Base-by-base conservation (phyloP, 2,888 invertebrate genomes). In the Chrysolina americana region DNA sequence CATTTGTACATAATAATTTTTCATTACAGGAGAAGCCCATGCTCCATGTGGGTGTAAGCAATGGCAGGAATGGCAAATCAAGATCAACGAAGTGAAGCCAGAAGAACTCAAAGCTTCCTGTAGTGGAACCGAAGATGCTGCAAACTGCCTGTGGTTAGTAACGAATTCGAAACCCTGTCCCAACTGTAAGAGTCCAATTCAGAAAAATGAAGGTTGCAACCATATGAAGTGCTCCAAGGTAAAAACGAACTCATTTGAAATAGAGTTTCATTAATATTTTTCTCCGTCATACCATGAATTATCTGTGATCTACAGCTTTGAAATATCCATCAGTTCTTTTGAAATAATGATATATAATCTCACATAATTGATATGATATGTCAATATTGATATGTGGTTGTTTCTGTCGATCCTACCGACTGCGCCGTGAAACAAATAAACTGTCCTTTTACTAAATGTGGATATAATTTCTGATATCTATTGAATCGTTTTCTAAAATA, bases 201-300 rank as follows among this genome's bases (percentile, higher is more conserved):
- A 93, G 86, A 93, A 93, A 83, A 93, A 92, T 83, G 93, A 93
- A 86, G 93, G 92, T 19, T 93, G 93, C 85, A 93, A 93, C 85
- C 93, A 93, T 84, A 93, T 93, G 91, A 93, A 92, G 84, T 93
- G 93, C 85, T 92, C 91, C 65, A 93, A 93, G 89, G 92, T 92
- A 85, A 65, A 10, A 23, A 13, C 8, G 8, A 36, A 36, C 8
- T 36, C 36, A 36, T 36, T 36, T 36, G 36, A 36, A 36, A 6
- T 36, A 0, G 36, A 36, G 36, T 36, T 36, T 36, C 36, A 36
- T 36, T 3, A 36, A 36, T 8, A 6, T 36, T 36, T 36, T 0
- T 36, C 8, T 8, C 8, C 8, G 36, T 36, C 4, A 36, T 8
- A 36, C 36, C 4, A 8, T 28, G 28, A 28, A 28, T 3, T 28